Evolutionary conservation across 2,888 invertebrate species (phyloP).

Genomic region (Meganola albula): DNA sequence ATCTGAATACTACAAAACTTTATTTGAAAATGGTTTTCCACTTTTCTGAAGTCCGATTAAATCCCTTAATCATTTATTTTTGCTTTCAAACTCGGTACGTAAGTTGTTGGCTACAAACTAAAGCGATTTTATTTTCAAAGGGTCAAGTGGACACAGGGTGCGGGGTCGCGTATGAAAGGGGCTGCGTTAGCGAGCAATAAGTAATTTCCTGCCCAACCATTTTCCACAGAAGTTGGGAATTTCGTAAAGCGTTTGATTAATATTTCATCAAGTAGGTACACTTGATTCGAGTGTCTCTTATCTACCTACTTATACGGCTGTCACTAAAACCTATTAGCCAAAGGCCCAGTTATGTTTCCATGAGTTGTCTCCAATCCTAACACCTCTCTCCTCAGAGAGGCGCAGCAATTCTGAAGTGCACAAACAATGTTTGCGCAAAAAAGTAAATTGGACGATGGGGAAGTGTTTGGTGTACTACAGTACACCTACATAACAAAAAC

Average conservation of each 20-base stretch:
- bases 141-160: constrained; percentile 34
- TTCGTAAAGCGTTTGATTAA: constrained; percentile 33
- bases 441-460: too few species aligned
- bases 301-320: too few species aligned
- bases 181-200: constrained; percentile 36
- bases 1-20: too few species aligned
- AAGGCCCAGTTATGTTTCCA: neutral
- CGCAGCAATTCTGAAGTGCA: too few species aligned
- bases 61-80: constrained; percentile 12
- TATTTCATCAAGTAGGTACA: constrained; percentile 33
- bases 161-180: constrained; percentile 37
- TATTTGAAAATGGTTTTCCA: too few species aligned
- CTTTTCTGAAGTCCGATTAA: too few species aligned
- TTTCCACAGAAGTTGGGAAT: constrained; percentile 23
- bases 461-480: too few species aligned
- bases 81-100: constrained; percentile 21
- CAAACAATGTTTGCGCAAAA: too few species aligned
- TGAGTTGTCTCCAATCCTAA: too few species aligned
- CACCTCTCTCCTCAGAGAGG: too few species aligned
- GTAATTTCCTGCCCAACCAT: constrained; percentile 38
- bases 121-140: constrained; percentile 39
- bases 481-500: too few species aligned
- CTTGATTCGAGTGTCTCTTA: too few species aligned
- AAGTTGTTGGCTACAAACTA: constrained; percentile 24
- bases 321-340: neutral